Base-by-base conservation (phyloP, 2,797 vertebrate genomes). In the Phoxinus dragarum region DNA sequence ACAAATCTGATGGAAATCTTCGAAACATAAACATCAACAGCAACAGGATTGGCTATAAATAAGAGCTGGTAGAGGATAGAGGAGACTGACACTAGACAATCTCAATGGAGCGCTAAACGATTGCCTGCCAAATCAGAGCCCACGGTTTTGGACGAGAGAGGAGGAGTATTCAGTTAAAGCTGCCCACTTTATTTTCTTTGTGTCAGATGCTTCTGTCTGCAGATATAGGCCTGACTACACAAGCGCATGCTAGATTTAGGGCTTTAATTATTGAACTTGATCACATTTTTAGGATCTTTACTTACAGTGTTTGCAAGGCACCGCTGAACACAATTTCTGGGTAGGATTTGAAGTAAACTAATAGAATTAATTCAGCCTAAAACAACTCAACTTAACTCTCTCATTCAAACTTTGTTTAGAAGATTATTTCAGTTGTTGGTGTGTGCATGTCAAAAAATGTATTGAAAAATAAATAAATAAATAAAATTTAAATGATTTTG, bases 1-100 rank as follows among this genome's bases (percentile, higher is more conserved):
- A 93, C 92, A 94, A 94, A 94, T 94, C 92, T 94, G 93, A 95
- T 95, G 92, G 91, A 90, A 90, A 74, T 91, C 92, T 93, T 91
- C 88, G 84, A 90, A 88, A 72, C 84, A 80, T 81, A 80, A 87
- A 86, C 84, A 82, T 91, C 90, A 80, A 92, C 91, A 93, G 93
- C 91, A 94, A 93, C 92, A 93, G 92, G 92, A 93, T 88, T 91
- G 89, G 89, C 91, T 92, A 86, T 90, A 90, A 89, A 92, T 90
- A 89, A 86, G 88, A 93, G 90, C 92, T 92, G 91, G 89, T 84
- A 85, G 84, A 90, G 68, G 80, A 85, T 91, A 84, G 81, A 90
- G 90, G 89, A 87, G 87, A 88, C 90, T 91, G 86, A 88, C 92
- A 92, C 92, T 90, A 93, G 91, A 91, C 90, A 86, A 93, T 93